These are phyloP conservation scores for Diarsia mendica DNA, from an alignment of 2,888 invertebrate genomes.

Conservation along the genomic window DNA sequence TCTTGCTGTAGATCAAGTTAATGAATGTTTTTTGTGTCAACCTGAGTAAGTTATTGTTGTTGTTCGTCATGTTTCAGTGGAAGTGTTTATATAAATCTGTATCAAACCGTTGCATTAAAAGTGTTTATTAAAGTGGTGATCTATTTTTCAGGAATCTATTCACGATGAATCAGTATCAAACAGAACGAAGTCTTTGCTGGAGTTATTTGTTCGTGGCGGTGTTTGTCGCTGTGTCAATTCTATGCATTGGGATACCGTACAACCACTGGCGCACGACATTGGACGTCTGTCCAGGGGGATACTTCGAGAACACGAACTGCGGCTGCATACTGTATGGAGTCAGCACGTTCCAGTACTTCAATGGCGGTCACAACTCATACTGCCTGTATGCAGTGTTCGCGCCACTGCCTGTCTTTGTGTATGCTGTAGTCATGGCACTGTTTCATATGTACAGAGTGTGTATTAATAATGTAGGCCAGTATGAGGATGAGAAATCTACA, in stretches of 20 bases:
- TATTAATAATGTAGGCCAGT: conserved; percentile 90
- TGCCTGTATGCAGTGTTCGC: conserved; percentile 93
- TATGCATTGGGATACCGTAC: conserved; percentile 91
- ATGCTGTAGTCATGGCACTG: conserved; percentile 91
- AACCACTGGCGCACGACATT: conserved; percentile 92
- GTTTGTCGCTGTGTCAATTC: conserved; percentile 78
- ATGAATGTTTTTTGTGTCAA: conserved; percentile 31
- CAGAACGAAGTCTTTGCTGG: conserved; percentile 83
- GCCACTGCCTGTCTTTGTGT: conserved; percentile 91
- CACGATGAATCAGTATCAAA: conserved; percentile 84
- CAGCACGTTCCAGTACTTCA: conserved; percentile 91
- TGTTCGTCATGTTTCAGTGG: not conserved
- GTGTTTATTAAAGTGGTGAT: not conserved
- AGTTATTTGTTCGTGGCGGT: conserved; percentile 80
- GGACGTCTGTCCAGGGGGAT: conserved; percentile 91
- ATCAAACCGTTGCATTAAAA: not conserved
- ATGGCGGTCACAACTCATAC: conserved; percentile 92
- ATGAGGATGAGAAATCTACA: conserved; percentile 86
- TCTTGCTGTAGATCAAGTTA: conserved; percentile 17
- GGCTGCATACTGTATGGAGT: conserved; percentile 92
- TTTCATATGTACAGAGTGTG: conserved; percentile 93
- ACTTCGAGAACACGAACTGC: conserved; percentile 91
- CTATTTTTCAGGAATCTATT: conserved; percentile 24
- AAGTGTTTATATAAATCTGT: not conserved
- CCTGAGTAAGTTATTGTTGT: conserved; percentile 43